Evolutionary conservation across 2,888 invertebrate species (phyloP).

Genomic region (Venustoraphidia nigricollis): DNA sequence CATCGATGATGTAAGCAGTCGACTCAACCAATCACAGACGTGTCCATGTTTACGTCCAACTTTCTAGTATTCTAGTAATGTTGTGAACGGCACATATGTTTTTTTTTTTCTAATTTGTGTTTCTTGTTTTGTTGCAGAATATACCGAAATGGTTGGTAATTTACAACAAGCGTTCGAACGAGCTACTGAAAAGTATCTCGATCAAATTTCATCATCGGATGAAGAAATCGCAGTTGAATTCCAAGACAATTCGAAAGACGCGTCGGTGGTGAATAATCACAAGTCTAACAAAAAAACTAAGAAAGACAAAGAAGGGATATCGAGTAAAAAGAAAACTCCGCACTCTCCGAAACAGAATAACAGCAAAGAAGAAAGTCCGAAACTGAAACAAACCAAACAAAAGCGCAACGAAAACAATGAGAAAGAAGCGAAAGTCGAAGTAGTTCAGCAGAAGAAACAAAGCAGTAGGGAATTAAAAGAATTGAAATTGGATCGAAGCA

Average conservation of each 20-base stretch:
- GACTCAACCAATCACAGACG: no score
- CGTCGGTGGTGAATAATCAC: slow-evolving; percentile 13
- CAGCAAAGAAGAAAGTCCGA: slow-evolving; percentile 21
- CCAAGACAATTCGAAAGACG: slow-evolving; percentile 29
- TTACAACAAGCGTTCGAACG: slow-evolving; percentile 67
- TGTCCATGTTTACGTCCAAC: no score
- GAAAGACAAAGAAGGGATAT: slow-evolving; percentile 1
- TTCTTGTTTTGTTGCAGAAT: slow-evolving; percentile 41
- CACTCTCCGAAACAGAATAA: slow-evolving; percentile 7
- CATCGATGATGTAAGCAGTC: no score
- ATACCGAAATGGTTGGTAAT: slow-evolving; percentile 77
- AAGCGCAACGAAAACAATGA: slow-evolving; percentile 16
- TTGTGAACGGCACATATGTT: no score
- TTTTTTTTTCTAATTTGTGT: slow-evolving; percentile 3
- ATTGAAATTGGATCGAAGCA: slow-evolving; percentile 20
- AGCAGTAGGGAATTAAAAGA: slow-evolving; percentile 17
- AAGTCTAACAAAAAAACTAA: background rate
- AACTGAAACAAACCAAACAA: slow-evolving; percentile 17
- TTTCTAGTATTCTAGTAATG: no score
- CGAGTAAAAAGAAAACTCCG: slow-evolving; percentile 5
- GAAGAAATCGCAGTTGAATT: slow-evolving; percentile 58
- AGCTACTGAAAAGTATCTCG: slow-evolving; percentile 68
- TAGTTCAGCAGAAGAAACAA: slow-evolving; percentile 13
- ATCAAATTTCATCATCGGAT: slow-evolving; percentile 66
- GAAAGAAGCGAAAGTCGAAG: slow-evolving; percentile 16